Evolutionary conservation across 1,140 invertebrate species (phyloP).

Genomic region (Ostrea denselamellosa): DNA sequence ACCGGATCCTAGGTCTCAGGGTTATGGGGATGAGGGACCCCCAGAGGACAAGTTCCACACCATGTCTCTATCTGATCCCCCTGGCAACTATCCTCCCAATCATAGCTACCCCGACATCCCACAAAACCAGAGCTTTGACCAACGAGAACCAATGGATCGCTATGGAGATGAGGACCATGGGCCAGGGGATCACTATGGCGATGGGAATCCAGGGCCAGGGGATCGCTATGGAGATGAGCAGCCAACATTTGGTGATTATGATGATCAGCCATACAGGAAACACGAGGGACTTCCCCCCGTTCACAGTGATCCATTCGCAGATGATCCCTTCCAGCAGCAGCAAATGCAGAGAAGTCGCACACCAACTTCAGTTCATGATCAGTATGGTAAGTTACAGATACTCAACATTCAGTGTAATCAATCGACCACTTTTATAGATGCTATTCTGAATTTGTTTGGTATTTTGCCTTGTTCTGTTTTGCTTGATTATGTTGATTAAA

Average conservation of each 20-base stretch:
- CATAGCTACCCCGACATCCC: conserved; percentile 11
- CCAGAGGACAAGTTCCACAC: conserved; percentile 43
- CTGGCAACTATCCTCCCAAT: conserved; percentile 24
- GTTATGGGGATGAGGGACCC: conserved; percentile 24
- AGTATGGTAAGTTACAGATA: conserved; percentile 49
- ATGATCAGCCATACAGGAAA: conserved; percentile 56
- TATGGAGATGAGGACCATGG: neutral
- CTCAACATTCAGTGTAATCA: neutral
- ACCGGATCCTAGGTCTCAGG: conserved; percentile 42
- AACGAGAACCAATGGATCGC: conserved; percentile 41
- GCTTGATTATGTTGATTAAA: too few species aligned
- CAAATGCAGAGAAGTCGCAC: conserved; percentile 54
- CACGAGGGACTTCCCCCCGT: conserved; percentile 73
- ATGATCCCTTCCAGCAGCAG: conserved; percentile 72
- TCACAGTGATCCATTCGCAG: conserved; percentile 72
- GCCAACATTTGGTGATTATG: conserved; percentile 55
- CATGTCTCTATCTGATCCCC: conserved; percentile 46
- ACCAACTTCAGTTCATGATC: conserved; percentile 41
- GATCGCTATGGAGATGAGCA: conserved; percentile 50
- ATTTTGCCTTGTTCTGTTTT: neutral
- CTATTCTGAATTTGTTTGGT: neutral
- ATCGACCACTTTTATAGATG: neutral
- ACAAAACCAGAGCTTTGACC: conserved; percentile 43
- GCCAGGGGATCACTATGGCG: conserved; percentile 32
- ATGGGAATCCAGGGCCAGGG: conserved; percentile 27